These are phyloP conservation scores for Umimayanthus kanabou DNA, from an alignment of 92 coral and sea anemone genomes.

Conservation along the genomic window DNA sequence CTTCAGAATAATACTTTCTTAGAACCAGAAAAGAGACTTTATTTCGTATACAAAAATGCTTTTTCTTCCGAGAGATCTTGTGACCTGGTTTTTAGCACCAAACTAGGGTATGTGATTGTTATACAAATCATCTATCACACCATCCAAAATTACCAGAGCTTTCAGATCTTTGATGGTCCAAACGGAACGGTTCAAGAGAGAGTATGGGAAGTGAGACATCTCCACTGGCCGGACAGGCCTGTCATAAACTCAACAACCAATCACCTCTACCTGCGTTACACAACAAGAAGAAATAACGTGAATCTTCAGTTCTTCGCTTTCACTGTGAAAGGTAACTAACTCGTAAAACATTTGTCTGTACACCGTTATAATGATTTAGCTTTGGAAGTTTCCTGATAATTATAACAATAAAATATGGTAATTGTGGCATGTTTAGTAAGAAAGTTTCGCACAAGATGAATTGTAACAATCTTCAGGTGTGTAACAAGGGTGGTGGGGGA, in stretches of 20 bases:
- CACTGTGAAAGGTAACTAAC: conserved; percentile 56
- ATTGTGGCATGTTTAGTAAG: too few relatives aligned
- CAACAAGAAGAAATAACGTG: background rate
- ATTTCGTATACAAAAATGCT: conserved; percentile 15
- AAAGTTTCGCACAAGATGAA: too few relatives aligned
- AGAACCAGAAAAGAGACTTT: conserved; percentile 13
- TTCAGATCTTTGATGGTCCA: conserved; percentile 45
- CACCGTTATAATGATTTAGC: too few relatives aligned
- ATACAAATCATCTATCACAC: conserved; percentile 46
- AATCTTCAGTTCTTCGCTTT: conserved; percentile 38
- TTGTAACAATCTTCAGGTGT: too few relatives aligned
- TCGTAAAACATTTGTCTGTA: too few relatives aligned
- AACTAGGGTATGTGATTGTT: conserved; percentile 46
- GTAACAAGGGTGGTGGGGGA: too few relatives aligned
- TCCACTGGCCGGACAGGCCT: conserved; percentile 34
- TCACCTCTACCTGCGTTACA: conserved; percentile 28
- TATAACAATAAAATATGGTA: too few relatives aligned
- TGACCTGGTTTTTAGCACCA: conserved; percentile 45
- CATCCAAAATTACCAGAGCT: background rate
- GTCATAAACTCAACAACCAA: conserved; percentile 46
- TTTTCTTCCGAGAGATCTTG: conserved; percentile 18
- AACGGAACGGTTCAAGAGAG: conserved; percentile 7
- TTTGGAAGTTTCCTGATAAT: too few relatives aligned
- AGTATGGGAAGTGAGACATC: conserved; percentile 35
- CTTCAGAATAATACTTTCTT: conserved; percentile 43